Percentiles rank a stretch among this genome's conserved stretches.
Evolutionary conservation across 2,797 vertebrate species (phyloP).

Genomic region (Trachops cirrhosus): DNA sequence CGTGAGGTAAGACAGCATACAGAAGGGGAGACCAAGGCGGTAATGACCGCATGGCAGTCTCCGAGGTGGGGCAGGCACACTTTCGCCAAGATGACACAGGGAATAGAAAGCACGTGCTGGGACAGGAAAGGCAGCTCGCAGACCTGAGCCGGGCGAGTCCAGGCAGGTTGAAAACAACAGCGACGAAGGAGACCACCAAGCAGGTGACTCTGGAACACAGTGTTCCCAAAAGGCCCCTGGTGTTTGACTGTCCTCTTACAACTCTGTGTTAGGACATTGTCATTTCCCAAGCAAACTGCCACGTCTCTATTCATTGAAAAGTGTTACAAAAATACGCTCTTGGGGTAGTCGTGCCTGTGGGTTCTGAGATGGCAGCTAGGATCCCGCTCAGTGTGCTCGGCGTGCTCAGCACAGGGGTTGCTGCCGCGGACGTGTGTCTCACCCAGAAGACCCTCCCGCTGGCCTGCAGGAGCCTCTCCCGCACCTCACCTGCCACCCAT

Average conservation of each 20-base stretch:
- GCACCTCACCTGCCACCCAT: rapidly evolving
- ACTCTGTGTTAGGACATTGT: not conserved
- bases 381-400: not conserved
- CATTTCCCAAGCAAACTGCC: not conserved
- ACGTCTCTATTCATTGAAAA: not conserved
- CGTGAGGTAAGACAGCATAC: not conserved
- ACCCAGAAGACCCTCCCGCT: not conserved
- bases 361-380: not conserved
- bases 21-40: not conserved
- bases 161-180: not conserved
- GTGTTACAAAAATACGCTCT: not conserved
- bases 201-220: not conserved
- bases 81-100: not conserved
- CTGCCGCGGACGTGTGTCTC: rapidly evolving
- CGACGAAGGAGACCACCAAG: not conserved
- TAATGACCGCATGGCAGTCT: not conserved
- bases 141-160: not conserved
- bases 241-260: not conserved
- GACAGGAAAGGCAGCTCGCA: not conserved
- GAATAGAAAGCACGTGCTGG: not conserved
- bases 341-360: not conserved
- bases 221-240: not conserved
- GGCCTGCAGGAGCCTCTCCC: not conserved
- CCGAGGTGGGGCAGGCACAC: rapidly evolving
- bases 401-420: rapidly evolving